A percentile compares a stretch with the other conserved stretches of the same genome.
Conservation (phyloP, 2,888 invertebrate species). For the Folsomia candida region DNA sequence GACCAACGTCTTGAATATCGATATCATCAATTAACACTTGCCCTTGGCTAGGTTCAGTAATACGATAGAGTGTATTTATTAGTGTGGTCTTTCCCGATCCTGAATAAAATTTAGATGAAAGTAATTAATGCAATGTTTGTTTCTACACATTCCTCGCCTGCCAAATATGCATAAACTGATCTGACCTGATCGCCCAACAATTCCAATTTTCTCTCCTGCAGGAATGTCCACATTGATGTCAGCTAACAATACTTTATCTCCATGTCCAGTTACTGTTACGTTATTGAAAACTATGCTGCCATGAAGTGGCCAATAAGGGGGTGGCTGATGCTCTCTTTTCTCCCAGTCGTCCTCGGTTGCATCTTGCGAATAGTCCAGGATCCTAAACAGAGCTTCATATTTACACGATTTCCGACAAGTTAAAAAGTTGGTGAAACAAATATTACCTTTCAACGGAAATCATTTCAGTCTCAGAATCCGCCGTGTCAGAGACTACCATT, state of each 20-base stretch:
- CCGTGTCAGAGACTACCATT: slow-evolving; percentile 72
- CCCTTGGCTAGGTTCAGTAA: slow-evolving; percentile 71
- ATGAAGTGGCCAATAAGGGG: slow-evolving; percentile 23
- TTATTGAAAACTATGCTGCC: slow-evolving; percentile 20
- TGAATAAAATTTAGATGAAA: slow-evolving; percentile 56
- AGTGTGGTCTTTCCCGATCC: slow-evolving; percentile 79
- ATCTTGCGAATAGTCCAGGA: slow-evolving; percentile 56
- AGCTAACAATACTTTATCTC: not conserved
- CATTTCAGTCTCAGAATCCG: slow-evolving; percentile 60
- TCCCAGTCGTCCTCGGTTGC: slow-evolving; percentile 55
- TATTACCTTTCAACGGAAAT: slow-evolving; percentile 54
- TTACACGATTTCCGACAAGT: not conserved
- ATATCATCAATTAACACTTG: slow-evolving; percentile 70
- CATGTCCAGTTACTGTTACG: not conserved
- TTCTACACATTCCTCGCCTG: too few species aligned
- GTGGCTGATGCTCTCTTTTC: slow-evolving; percentile 37
- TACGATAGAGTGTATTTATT: slow-evolving; percentile 74
- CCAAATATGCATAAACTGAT: not conserved
- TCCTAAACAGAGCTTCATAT: slow-evolving; percentile 49
- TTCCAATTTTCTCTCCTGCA: slow-evolving; percentile 25
- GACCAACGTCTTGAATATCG: slow-evolving; percentile 55
- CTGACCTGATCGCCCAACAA: slow-evolving; percentile 60
- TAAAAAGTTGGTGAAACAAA: not conserved
- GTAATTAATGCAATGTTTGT: not conserved
- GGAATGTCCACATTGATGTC: slow-evolving; percentile 19